Percentiles rank a stretch among this genome's conserved stretches.
phyloP scores from a whole-genome alignment of 2,888 invertebrate species.

The Acronicta psi region DNA sequence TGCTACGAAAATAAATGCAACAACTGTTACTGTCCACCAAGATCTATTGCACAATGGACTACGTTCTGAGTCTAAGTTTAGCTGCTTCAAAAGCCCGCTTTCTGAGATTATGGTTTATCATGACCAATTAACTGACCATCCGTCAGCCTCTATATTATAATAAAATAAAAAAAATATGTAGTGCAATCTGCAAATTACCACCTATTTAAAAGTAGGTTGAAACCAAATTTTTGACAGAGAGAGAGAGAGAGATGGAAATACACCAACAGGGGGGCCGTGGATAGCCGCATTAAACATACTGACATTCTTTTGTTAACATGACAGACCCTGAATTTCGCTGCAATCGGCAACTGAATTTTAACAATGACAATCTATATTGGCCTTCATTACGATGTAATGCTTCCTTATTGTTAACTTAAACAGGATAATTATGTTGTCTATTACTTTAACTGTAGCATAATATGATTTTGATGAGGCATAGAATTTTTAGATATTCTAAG shows the following conservation, averaged over 20 bases:
- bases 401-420: constrained; percentile 49
- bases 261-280: background rate
- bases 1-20: too few species aligned
- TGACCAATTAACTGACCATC: too few species aligned
- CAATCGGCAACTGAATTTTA: constrained; percentile 43
- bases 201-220: too few species aligned
- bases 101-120: too few species aligned
- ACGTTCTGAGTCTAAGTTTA: too few species aligned
- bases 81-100: too few species aligned
- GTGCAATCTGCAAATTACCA: too few species aligned
- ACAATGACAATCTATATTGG: constrained; percentile 49
- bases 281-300: constrained; percentile 16
- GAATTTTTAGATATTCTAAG: constrained; percentile 8
- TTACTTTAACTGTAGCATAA: constrained; percentile 35
- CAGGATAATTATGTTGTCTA: constrained; percentile 39
- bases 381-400: constrained; percentile 46
- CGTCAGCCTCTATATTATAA: too few species aligned
- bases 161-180: too few species aligned
- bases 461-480: constrained; percentile 13
- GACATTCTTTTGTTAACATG: constrained; percentile 34
- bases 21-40: too few species aligned
- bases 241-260: constrained; percentile 5
- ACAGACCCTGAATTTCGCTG: constrained; percentile 42
- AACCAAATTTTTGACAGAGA: background rate
- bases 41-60: too few species aligned